These are phyloP conservation scores for Catharus ustulatus DNA, from an alignment of 2,797 vertebrate genomes.

Conservation along the genomic window DNA sequence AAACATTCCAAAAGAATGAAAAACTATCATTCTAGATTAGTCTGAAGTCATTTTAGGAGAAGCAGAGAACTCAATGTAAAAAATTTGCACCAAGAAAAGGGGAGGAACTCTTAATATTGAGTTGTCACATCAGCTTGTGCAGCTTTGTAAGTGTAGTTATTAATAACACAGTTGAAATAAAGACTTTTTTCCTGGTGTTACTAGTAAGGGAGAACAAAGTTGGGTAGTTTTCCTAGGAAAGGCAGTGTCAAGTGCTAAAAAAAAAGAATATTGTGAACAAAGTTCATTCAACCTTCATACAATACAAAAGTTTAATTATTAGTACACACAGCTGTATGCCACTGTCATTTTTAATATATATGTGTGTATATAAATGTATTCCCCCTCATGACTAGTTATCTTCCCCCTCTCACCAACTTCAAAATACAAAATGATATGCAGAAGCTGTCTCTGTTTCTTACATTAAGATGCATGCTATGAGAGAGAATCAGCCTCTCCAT, in stretches of 20 bases:
- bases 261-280: not conserved
- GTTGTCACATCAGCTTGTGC: not conserved
- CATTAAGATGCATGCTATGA: not conserved
- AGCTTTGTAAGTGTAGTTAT: not conserved
- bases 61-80: conserved; percentile 50
- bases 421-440: not conserved
- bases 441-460: not conserved
- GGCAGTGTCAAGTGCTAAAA: not conserved
- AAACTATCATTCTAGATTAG: conserved; percentile 48
- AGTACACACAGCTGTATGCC: not conserved
- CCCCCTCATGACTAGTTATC: not conserved
- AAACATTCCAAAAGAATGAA: conserved; percentile 64
- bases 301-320: not conserved
- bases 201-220: not conserved
- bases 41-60: conserved; percentile 53
- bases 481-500: not conserved
- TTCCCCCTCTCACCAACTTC: not conserved
- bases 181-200: not conserved
- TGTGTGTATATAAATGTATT: not conserved
- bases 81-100: not conserved
- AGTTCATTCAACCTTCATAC: not conserved
- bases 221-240: not conserved
- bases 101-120: not conserved
- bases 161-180: not conserved
- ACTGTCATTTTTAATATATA: rapidly evolving